Evolutionary conservation across 1,140 invertebrate species (phyloP).

Genomic region (Dryas iulia): DNA sequence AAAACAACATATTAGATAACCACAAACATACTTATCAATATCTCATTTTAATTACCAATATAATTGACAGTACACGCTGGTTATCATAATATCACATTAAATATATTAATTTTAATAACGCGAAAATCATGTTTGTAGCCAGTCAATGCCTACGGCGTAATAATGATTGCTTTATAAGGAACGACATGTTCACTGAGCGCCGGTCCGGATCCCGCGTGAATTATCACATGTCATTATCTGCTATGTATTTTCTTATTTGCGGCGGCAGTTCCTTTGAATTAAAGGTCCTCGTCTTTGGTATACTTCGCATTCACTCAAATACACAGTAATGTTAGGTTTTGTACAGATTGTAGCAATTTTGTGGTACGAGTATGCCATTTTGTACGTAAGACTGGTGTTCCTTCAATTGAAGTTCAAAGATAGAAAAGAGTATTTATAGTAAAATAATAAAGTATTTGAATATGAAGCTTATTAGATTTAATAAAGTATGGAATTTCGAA

Average conservation of each 20-base stretch:
- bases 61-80: background rate
- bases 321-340: background rate
- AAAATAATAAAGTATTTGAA: too few species aligned
- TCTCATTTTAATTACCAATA: background rate
- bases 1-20: background rate
- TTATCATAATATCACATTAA: conserved; percentile 4
- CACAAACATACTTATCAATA: background rate
- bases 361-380: too few species aligned
- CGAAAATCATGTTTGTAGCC: conserved; percentile 18
- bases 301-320: background rate
- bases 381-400: background rate
- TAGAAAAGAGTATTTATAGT: too few species aligned
- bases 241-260: conserved; percentile 51
- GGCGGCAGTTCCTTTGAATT: conserved; percentile 65
- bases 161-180: conserved; percentile 46
- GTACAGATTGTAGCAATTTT: background rate
- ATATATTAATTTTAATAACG: conserved; percentile 27
- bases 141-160: conserved; percentile 22
- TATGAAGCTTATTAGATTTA: too few species aligned
- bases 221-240: conserved; percentile 68
- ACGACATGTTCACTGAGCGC: conserved; percentile 30
- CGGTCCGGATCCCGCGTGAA: conserved; percentile 44
- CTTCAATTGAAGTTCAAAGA: too few species aligned
- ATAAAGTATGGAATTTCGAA: too few species aligned
- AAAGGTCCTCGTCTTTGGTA: conserved; percentile 46